Percentiles rank a stretch among this genome's conserved stretches.
Evolutionary conservation across 92 coral and sea anemone genomes (phyloP).

Genomic region (Heliopora coerulea): DNA sequence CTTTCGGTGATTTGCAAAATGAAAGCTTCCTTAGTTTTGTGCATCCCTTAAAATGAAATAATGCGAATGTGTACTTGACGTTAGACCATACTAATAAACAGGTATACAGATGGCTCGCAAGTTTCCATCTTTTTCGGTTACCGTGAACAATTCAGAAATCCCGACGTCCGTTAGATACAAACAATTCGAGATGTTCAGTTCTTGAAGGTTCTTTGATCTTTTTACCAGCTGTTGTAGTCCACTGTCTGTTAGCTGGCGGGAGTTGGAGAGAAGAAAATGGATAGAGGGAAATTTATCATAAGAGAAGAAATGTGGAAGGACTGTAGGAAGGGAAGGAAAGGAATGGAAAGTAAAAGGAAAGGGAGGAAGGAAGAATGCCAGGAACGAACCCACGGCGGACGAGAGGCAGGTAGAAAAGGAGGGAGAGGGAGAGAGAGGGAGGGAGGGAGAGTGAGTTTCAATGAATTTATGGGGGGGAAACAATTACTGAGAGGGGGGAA

Average conservation of each 20-base stretch:
- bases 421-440: not conserved
- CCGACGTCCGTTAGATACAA: slow-evolving; percentile 70
- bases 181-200: slow-evolving; percentile 74
- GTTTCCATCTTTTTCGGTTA: too few relatives aligned
- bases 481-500: too few relatives aligned
- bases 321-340: not conserved
- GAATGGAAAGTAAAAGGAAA: not conserved
- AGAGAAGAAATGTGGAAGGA: not conserved
- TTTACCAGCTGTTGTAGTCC: slow-evolving; percentile 54
- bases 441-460: not conserved
- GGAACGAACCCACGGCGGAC: not conserved
- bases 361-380: not conserved
- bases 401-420: not conserved
- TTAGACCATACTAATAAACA: too few relatives aligned
- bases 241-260: slow-evolving; percentile 55
- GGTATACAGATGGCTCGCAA: too few relatives aligned
- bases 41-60: slow-evolving; percentile 1
- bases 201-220: slow-evolving; percentile 63
- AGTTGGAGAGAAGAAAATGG: not conserved
- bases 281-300: not conserved
- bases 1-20: slow-evolving; percentile 28
- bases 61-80: too few relatives aligned
- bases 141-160: slow-evolving; percentile 67
- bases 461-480: not conserved
- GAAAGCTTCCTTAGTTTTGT: slow-evolving; percentile 7